These are phyloP conservation scores for Apamea anceps DNA, from an alignment of 2,888 invertebrate genomes.

Conservation along the genomic window DNA sequence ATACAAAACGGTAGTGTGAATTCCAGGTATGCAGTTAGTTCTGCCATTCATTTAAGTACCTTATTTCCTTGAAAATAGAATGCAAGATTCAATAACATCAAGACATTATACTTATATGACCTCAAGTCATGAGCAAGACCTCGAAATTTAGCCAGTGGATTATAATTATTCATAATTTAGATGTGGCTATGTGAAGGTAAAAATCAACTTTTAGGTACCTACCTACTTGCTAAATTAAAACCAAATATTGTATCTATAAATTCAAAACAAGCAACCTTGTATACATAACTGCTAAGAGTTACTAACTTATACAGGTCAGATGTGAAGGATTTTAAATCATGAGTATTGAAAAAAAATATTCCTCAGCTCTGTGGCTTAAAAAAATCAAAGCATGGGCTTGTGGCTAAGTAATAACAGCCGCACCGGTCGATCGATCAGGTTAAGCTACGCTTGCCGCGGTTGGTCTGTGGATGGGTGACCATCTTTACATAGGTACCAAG, in stretches of 20 bases:
- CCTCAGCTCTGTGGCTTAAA: too few relatives aligned
- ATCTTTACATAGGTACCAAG: too few relatives aligned
- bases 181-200: slow-evolving; percentile 33
- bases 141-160: slow-evolving; percentile 1
- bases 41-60: not conserved
- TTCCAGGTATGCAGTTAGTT: not conserved
- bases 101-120: not conserved
- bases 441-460: too few relatives aligned
- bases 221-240: slow-evolving; percentile 31
- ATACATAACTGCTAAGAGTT: not conserved
- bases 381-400: not conserved
- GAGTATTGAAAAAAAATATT: not conserved
- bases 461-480: too few relatives aligned
- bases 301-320: slow-evolving; percentile 15
- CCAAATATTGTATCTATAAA: slow-evolving; percentile 13
- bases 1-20: not conserved
- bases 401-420: too few relatives aligned
- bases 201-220: slow-evolving; percentile 7
- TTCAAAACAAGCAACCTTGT: slow-evolving; percentile 3
- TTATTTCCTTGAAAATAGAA: not conserved
- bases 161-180: slow-evolving; percentile 18
- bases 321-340: not conserved
- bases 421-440: too few relatives aligned
- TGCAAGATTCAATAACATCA: slow-evolving; percentile 9
- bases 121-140: slow-evolving; percentile 21